phyloP scores from a whole-genome alignment of 2,888 invertebrate species.

The Parapristionchus giblindavisi region DNA sequence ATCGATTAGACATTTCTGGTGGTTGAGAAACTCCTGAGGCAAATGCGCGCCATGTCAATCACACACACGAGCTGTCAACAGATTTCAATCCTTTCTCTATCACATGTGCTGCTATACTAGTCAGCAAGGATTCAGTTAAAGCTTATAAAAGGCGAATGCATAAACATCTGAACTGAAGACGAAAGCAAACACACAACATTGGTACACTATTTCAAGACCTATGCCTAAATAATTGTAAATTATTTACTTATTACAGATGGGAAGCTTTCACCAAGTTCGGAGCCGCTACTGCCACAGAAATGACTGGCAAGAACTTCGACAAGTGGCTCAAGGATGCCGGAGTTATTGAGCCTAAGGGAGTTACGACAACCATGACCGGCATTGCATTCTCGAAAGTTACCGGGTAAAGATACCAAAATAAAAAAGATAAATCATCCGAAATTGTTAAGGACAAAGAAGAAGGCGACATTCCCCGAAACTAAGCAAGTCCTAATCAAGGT shows the following conservation, averaged over 20 bases:
- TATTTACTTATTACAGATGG: conserved; percentile 61
- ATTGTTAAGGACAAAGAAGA: conserved; percentile 66
- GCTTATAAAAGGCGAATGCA: too few relatives aligned
- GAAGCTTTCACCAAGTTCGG: conserved; percentile 67
- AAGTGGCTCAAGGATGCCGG: conserved; percentile 67
- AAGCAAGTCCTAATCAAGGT: conserved; percentile 65
- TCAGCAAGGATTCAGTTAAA: too few relatives aligned
- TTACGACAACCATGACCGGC: conserved; percentile 68
- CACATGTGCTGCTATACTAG: too few relatives aligned
- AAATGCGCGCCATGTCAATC: background rate
- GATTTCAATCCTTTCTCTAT: background rate
- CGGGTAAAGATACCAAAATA: conserved; percentile 49
- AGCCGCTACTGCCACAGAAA: conserved; percentile 64
- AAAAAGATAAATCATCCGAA: background rate
- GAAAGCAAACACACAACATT: too few relatives aligned
- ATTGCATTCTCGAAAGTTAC: conserved; percentile 69
- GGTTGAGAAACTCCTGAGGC: background rate
- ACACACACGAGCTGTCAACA: background rate
- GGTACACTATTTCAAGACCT: too few relatives aligned
- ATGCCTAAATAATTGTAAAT: too few relatives aligned
- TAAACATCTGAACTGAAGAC: too few relatives aligned
- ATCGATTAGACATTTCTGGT: background rate
- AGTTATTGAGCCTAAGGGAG: conserved; percentile 60
- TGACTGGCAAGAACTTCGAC: conserved; percentile 70
- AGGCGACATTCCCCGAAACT: conserved; percentile 68